Conservation (phyloP, 2,888 invertebrate species). For the Trissolcus japonicus region DNA sequence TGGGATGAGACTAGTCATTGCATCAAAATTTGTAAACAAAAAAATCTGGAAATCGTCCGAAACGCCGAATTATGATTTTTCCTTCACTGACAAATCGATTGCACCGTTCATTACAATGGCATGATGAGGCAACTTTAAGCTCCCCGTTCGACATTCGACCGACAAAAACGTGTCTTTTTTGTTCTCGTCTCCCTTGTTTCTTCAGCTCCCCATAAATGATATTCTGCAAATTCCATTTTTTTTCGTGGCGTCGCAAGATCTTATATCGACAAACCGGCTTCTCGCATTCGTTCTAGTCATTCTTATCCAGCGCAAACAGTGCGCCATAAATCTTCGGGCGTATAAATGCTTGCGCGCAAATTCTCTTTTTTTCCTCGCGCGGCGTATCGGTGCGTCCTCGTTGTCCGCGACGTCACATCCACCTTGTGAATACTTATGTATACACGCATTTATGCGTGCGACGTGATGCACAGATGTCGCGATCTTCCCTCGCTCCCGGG, state of each 20-base stretch:
- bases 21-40: background rate
- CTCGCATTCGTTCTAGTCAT: constrained; percentile 56
- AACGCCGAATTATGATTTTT: constrained; percentile 35
- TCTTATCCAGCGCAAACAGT: constrained; percentile 58
- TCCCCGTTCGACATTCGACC: constrained; percentile 44
- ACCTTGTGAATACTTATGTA: constrained; percentile 53
- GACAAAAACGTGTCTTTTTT: constrained; percentile 24
- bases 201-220: constrained; percentile 50
- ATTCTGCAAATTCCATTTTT: constrained; percentile 55
- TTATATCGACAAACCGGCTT: constrained; percentile 57
- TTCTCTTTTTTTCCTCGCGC: constrained; percentile 47
- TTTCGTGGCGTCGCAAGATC: constrained; percentile 49
- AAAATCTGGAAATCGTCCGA: too few species aligned
- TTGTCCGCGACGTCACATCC: constrained; percentile 33
- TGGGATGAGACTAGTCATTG: background rate
- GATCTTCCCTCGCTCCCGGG: background rate
- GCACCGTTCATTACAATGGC: constrained; percentile 48
- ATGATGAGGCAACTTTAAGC: constrained; percentile 3
- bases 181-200: constrained; percentile 7
- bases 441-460: constrained; percentile 57
- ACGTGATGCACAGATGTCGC: constrained; percentile 48
- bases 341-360: constrained; percentile 57
- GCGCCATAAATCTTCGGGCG: constrained; percentile 57
- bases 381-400: constrained; percentile 25
- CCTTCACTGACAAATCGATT: constrained; percentile 27